A percentile compares a stretch with the other conserved stretches of the same genome.
Evolutionary conservation across 2,113 vertebrate genomes (phyloP).

Genomic region (Athene cunicularia): DNA sequence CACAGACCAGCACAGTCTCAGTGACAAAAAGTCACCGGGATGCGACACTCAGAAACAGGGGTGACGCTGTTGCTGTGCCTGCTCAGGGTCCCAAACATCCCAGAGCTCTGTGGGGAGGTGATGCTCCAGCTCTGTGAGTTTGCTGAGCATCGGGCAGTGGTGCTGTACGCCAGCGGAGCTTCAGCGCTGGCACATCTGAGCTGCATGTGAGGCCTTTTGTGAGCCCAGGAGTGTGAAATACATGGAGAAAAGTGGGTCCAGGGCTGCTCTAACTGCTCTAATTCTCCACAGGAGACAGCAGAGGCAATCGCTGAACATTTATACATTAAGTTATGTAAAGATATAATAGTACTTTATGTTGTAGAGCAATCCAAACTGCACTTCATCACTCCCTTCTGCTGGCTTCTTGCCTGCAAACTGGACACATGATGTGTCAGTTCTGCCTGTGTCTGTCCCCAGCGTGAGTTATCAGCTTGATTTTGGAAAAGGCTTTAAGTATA

Average conservation of each 20-base stretch:
- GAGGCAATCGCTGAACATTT: background rate
- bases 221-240: background rate
- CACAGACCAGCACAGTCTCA: background rate
- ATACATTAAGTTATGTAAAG: background rate
- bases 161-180: rapidly evolving
- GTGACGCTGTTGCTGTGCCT: background rate
- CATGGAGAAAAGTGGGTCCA: background rate
- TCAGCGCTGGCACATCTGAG: background rate
- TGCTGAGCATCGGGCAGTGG: rapidly evolving
- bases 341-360: background rate
- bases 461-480: background rate
- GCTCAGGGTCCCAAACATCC: background rate
- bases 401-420: background rate
- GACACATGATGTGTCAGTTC: background rate
- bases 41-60: background rate
- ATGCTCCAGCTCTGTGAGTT: background rate
- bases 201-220: background rate
- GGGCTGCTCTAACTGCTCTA: background rate
- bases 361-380: background rate
- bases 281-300: background rate
- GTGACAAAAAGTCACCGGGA: background rate
- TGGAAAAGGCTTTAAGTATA: background rate
- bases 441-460: background rate
- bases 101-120: rapidly evolving
- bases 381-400: background rate